Evolutionary conservation across 2,113 vertebrate species (phyloP), one percentile per base, ranked within the genome.

Genomic region (Panthera leo): DNA sequence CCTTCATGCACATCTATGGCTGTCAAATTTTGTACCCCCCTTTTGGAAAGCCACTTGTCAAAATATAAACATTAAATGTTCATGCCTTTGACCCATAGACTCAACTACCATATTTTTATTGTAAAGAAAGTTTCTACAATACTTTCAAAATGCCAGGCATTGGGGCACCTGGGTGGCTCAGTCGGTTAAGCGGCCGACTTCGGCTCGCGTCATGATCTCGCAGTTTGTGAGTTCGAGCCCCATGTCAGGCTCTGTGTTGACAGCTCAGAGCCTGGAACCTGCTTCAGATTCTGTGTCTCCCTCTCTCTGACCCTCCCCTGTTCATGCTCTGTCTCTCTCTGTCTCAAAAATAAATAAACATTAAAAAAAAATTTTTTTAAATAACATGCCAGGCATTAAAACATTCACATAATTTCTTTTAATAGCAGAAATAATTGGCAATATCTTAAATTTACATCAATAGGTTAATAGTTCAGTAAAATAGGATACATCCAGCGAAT

Each of bases 351-450:
- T 45, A 45, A 45, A 45, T 45, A 45, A 45, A 45, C 7, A 45
- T 45, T 8, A 8, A 45, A 45, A 45, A 45, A 45, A 45, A 45
- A 45, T 0, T 8, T 8, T 45, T 45, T 45, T 45, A 45, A 45
- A 45, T 15, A 10, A 96, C 85, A 48, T 3, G 42, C 48, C 18
- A 23, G 48, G 29, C 21, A 67, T 91, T 85, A 71, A 87, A 96
- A 85, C 45, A 93, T 27, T 85, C 39, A 42, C 58, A 51, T 42
- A 88, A 86, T 53, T 91, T 88, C 45, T 67, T 82, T 97, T 83
- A 85, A 65, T 70, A 89, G 34, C 39, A 95, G 82, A 96, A 78
- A 70, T 95, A 85, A 97, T 65, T 95, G 67, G 23, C 53, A 88
- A 16, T 85, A 76, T 70, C 51, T 85, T 83, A 89, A 91, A 53